A percentile compares a stretch with the other conserved stretches of the same genome.
These are phyloP conservation scores for Acanthornis magna DNA, from an alignment of 2,797 vertebrate genomes.

Conservation along the genomic window DNA sequence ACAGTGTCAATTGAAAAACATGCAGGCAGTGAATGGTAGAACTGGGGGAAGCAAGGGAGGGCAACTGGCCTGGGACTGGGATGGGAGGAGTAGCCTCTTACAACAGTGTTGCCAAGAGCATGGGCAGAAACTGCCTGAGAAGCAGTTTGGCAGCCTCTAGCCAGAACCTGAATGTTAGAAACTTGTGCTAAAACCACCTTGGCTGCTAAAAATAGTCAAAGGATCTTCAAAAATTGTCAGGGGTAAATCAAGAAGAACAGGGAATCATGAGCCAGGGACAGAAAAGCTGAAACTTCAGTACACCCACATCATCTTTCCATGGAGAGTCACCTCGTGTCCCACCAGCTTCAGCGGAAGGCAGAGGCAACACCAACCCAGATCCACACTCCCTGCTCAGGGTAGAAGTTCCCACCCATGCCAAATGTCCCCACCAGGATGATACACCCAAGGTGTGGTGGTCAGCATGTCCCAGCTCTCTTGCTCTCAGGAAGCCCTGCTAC, in stretches of 20 bases:
- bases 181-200: not conserved
- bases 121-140: not conserved
- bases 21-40: not conserved
- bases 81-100: not conserved
- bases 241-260: not conserved
- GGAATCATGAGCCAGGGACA: accelerated
- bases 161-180: not conserved
- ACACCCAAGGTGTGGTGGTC: accelerated
- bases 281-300: not conserved
- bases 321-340: not conserved
- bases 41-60: not conserved
- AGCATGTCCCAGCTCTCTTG: not conserved
- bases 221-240: not conserved
- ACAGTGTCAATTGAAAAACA: not conserved
- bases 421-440: not conserved
- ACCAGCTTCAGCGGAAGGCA: not conserved
- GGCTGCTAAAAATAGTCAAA: not conserved
- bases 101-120: accelerated
- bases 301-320: accelerated
- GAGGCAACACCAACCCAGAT: accelerated
- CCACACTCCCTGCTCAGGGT: not conserved
- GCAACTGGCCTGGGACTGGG: not conserved
- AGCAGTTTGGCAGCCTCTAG: not conserved
- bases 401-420: not conserved
- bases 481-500: not conserved